phyloP scores from a whole-genome alignment of 2,113 vertebrate genomes.

The Cygnus atratus region DNA sequence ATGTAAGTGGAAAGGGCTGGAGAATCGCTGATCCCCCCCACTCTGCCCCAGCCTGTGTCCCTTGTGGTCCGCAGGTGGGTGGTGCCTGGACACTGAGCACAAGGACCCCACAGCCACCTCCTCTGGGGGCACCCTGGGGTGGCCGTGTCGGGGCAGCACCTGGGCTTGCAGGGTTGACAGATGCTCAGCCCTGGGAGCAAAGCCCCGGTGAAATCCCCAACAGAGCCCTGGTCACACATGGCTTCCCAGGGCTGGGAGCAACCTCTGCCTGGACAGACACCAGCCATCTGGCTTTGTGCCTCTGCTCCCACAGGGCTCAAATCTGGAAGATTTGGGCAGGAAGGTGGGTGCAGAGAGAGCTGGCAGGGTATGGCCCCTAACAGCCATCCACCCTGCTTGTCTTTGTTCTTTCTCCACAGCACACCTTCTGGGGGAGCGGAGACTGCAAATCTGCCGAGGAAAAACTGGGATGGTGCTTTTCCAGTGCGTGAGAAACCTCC shows the following conservation, averaged over 20 bases:
- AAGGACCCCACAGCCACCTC: background rate
- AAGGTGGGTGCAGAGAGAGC: background rate
- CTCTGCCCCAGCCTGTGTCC: background rate
- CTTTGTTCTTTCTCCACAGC: conserved; percentile 29
- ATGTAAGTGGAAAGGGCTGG: background rate
- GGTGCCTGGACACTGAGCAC: background rate
- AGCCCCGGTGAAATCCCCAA: background rate
- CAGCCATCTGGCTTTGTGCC: background rate
- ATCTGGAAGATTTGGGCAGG: background rate
- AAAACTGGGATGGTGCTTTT: background rate
- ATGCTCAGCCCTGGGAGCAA: background rate
- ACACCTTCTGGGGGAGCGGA: background rate
- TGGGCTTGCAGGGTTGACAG: background rate
- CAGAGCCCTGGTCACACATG: background rate
- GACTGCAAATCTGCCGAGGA: background rate
- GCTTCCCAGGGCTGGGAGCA: background rate
- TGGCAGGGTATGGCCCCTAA: background rate
- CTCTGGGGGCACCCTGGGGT: background rate
- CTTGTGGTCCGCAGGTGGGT: background rate
- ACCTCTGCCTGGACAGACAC: background rate
- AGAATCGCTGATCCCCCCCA: background rate
- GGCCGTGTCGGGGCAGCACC: background rate
- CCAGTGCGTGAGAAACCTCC: background rate
- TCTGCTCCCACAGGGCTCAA: background rate
- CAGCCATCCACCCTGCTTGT: background rate